phyloP scores from a whole-genome alignment of 2,888 invertebrate genomes.

The Phyto melanocephala region DNA sequence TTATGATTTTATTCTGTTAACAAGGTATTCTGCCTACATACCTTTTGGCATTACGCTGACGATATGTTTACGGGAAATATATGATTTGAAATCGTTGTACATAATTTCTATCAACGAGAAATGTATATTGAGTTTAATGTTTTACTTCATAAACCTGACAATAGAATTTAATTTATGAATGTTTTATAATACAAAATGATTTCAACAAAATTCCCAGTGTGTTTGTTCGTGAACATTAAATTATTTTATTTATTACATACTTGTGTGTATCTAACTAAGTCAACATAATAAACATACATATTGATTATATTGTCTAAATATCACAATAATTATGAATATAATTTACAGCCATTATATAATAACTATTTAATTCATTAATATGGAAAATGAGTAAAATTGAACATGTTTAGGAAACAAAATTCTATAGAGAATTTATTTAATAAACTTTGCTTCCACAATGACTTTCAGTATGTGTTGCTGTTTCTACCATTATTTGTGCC shows the following conservation, averaged over 20 bases:
- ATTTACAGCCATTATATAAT: slow-evolving; percentile 16
- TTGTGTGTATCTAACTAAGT: not conserved
- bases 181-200: not conserved
- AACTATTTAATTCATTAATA: not conserved
- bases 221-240: not conserved
- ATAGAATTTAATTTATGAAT: slow-evolving; percentile 9
- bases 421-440: not conserved
- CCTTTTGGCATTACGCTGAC: too few relatives aligned
- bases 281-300: not conserved
- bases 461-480: too few relatives aligned
- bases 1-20: too few relatives aligned
- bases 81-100: too few relatives aligned
- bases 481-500: not conserved
- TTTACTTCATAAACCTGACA: not conserved
- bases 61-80: too few relatives aligned
- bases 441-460: not conserved
- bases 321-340: not conserved
- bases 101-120: too few relatives aligned
- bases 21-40: too few relatives aligned
- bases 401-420: not conserved
- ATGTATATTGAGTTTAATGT: too few relatives aligned
- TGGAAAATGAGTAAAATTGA: not conserved
- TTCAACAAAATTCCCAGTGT: not conserved
- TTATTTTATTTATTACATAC: not conserved
- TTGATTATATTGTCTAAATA: not conserved